Conservation (phyloP, 2,797 vertebrate genomes). For the Linurgus olivaceus region DNA sequence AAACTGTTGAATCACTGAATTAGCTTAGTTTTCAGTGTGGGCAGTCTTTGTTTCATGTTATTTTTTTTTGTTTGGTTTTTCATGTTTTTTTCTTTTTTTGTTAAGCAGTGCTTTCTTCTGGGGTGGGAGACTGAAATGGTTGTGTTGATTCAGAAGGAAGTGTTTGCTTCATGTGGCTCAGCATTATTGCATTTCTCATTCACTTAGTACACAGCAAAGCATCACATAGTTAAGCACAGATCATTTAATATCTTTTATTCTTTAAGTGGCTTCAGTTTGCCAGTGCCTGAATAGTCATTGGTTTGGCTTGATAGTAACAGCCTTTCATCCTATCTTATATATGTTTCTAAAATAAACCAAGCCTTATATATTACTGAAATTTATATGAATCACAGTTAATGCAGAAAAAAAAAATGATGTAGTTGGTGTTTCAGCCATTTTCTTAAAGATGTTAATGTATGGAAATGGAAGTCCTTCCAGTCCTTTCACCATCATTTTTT, state of each 20-base stretch:
- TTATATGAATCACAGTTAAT: not conserved
- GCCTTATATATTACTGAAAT: not conserved
- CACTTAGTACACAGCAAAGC: not conserved
- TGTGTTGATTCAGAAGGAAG: not conserved
- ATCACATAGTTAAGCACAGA: not conserved
- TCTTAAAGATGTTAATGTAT: not conserved
- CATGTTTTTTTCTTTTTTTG: not conserved
- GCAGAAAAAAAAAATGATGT: not conserved
- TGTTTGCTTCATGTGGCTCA: not conserved
- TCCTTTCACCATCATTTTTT: not conserved
- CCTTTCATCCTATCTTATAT: not conserved
- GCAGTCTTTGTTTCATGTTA: not conserved
- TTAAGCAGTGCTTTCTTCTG: not conserved
- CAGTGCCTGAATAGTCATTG: not conserved
- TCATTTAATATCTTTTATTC: not conserved
- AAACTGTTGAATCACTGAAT: not conserved
- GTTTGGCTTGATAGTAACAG: not conserved
- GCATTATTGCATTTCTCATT: slow-evolving; percentile 11
- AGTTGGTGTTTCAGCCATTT: not conserved
- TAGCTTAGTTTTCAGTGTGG: not conserved
- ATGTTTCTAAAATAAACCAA: not conserved
- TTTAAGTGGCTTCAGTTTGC: not conserved
- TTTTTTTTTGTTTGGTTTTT: not conserved
- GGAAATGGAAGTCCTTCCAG: not conserved
- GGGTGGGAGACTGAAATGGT: not conserved